Base-by-base conservation (phyloP, 2,888 invertebrate species). In the Callimorpha dominula region DNA sequence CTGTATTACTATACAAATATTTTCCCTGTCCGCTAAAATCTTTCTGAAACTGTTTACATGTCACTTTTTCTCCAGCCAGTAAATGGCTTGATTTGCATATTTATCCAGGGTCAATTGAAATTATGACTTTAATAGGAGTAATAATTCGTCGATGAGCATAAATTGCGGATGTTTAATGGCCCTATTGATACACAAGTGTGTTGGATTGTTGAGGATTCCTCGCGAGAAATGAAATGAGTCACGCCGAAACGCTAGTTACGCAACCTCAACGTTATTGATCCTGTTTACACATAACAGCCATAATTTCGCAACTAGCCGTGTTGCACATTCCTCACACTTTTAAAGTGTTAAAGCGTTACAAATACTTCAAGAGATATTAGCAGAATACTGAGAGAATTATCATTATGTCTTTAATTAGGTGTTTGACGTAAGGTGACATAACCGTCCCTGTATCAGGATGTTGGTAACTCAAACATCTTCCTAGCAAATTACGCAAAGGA, bases 181-280 rank as follows among this genome's bases (percentile, higher is more conserved):
- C 70, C 71, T 78, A 70, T 81, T 81, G 78, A 77, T 78, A 79
- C 77, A 83, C 71, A 75, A 78, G 75, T 77, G 75, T 80, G 71
- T 72, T 66, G 73, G 75, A 75, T 76, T 76, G 76, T 77, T 80
- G 75, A 76, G 70, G 78, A 82, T 82, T 79, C 79, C 74, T 76
- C 66, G 54, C 70, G 70, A 70, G 70, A 72, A 79, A 75, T 68
- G 76, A 73, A 76, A 81, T 86, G 84, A 86, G 78, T 87, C 86
- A 87, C 52, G 9, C 42, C 8, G 7, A 49, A 40, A 42, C 52
- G 54, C 75, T 69, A 65, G 64, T 80, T 81, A 80, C 80, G 76
- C 74, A 80, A 83, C 70, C 68, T 73, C 60, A 70, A 74, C 67
- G 77, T 65, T 80, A 78, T 81, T 81, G 81, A 81, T 85, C 78